Evolutionary conservation across 2,797 vertebrate species (phyloP).

Genomic region (Avahi laniger): DNA sequence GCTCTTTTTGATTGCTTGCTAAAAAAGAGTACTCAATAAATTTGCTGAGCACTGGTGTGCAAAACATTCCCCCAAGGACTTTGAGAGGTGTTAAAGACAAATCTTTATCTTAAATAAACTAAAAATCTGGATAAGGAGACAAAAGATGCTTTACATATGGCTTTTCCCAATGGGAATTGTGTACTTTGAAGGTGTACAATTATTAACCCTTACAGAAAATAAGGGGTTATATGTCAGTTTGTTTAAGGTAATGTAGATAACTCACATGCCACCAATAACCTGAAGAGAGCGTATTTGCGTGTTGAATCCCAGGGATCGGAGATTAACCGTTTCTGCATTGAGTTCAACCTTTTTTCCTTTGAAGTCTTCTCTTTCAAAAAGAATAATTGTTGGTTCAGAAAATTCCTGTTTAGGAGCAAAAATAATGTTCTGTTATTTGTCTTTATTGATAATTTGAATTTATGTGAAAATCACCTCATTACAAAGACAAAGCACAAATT

Average conservation of each 20-base stretch:
- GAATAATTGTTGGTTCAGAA: conserved; percentile 91
- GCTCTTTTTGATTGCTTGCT: neutral
- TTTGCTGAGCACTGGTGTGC: neutral
- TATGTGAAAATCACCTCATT: neutral
- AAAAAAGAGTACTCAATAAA: neutral
- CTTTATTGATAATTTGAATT: neutral
- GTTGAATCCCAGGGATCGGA: conserved; percentile 88
- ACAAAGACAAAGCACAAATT: neutral
- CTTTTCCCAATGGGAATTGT: neutral
- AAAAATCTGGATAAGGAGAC: neutral
- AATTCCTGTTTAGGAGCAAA: conserved; percentile 88
- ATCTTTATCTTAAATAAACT: neutral
- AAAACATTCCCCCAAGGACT: neutral
- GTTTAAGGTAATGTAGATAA: neutral
- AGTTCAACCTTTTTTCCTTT: conserved; percentile 91
- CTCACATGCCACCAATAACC: conserved; percentile 94
- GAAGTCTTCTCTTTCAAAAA: conserved; percentile 92
- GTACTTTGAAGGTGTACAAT: neutral
- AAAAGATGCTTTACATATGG: neutral
- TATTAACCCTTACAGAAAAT: neutral
- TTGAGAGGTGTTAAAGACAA: neutral
- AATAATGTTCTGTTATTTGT: neutral
- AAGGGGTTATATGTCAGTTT: neutral
- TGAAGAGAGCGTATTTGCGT: conserved; percentile 90
- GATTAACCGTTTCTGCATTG: conserved; percentile 85